Base-by-base conservation (phyloP, 2,797 vertebrate species). In the Lacerta viridis region DNA sequence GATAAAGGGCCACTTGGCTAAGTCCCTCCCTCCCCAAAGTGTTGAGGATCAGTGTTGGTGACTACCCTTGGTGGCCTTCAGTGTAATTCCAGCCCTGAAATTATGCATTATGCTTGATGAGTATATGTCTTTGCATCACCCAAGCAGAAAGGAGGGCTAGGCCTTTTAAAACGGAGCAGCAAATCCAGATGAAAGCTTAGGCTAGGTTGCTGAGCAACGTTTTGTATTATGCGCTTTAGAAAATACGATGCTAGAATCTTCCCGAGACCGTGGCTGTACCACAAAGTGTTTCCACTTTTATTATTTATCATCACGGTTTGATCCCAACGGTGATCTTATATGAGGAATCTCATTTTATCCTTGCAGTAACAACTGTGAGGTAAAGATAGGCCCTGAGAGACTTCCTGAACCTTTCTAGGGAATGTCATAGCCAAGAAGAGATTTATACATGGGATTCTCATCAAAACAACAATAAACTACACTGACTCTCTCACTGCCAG, bases 171-270 rank as follows among this genome's bases (percentile, higher is more conserved):
- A 84, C 80, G 81, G 87, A 93, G 83, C 71, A 82, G 84, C 41
- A 85, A 86, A 93, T 90, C 36, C 18, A 43, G 69, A 90, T 86
- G 74, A 87, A 84, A 59, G 59, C 27, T 66, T 59, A 85, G 86
- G 33, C 92, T 89, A 83, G 78, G 84, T 84, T 94, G 88, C 90
- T 76, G 78, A 88, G 55, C 74, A 90, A 77, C 83, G 20, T 64
- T 29, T 50, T 85, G 33, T 76, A 80, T 90, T 94, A 79, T 36
- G 87, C 94, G 87, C 91, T 92, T 90, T 86, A 92, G 27, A 87
- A 86, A 90, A 86, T 61, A 85, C 79, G 87, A 92, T 94, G 89
- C 80, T 71, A 81, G 83, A 46, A 74, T 93, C 68, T 72, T 92
- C 80, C 88, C 86, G 81, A 92, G 93, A 82, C 88, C 76, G 59